phyloP scores from a whole-genome alignment of 2,113 vertebrate species.

The Cynoglossus semilaevis region DNA sequence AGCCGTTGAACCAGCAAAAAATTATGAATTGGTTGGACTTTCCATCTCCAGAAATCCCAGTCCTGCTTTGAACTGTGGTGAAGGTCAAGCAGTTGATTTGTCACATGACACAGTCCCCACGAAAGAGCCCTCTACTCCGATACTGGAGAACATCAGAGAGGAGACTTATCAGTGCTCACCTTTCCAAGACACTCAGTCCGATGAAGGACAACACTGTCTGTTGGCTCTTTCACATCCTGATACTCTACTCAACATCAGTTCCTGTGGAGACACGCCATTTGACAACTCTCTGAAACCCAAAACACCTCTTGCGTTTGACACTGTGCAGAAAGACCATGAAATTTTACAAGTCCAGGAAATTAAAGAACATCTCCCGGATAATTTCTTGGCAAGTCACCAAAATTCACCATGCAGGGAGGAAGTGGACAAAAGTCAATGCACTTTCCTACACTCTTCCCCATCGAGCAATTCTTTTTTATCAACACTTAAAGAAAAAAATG shows the following conservation, averaged over 20 bases:
- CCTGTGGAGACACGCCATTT: slow-evolving; percentile 39
- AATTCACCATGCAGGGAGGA: slow-evolving; percentile 59
- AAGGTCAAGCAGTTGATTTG: slow-evolving; percentile 33
- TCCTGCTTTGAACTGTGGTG: slow-evolving; percentile 24
- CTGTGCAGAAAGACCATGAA: slow-evolving; percentile 47
- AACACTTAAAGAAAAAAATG: slow-evolving; percentile 26
- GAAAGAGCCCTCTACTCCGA: slow-evolving; percentile 55
- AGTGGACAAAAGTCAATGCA: slow-evolving; percentile 42
- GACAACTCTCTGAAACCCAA: slow-evolving; percentile 47
- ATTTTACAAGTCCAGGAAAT: slow-evolving; percentile 62
- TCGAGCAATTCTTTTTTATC: slow-evolving; percentile 48
- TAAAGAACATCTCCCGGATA: slow-evolving; percentile 60
- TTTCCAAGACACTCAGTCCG: slow-evolving; percentile 35
- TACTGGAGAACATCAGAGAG: slow-evolving; percentile 48
- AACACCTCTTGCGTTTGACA: slow-evolving; percentile 31
- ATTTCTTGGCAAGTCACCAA: slow-evolving; percentile 67
- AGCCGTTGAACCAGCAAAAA: slow-evolving; percentile 16
- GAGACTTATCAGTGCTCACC: slow-evolving; percentile 26
- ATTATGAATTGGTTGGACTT: slow-evolving; percentile 21
- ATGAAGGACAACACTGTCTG: slow-evolving; percentile 51
- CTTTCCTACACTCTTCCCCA: slow-evolving; percentile 37
- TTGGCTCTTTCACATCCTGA: slow-evolving; percentile 64
- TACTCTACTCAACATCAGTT: slow-evolving; percentile 38
- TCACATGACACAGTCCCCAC: slow-evolving; percentile 43
- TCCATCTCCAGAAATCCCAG: slow-evolving; percentile 17